Conservation (phyloP, 2,113 vertebrate species). For the Saccopteryx bilineata region DNA sequence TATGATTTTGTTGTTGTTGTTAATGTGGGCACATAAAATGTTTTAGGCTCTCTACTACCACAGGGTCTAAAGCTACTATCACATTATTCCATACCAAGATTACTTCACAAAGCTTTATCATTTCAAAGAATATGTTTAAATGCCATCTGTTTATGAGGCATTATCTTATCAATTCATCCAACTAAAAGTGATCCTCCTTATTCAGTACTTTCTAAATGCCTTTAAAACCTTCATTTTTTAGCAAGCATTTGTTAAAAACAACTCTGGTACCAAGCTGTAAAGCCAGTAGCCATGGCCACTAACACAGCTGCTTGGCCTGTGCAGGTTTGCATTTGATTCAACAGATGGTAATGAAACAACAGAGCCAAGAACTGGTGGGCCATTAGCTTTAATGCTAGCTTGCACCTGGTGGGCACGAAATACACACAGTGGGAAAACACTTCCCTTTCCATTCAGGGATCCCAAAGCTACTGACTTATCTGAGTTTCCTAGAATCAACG, state of each 20-base stretch:
- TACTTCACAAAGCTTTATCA: background rate
- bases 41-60: background rate
- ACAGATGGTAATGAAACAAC: too few relatives aligned
- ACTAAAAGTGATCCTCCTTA: background rate
- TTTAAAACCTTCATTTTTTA: background rate
- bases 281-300: too few relatives aligned
- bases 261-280: background rate
- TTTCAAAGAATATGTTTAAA: conserved; percentile 28
- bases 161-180: conserved; percentile 27
- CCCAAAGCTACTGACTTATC: too few relatives aligned
- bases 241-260: background rate
- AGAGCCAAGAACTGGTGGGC: too few relatives aligned
- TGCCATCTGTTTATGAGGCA: background rate
- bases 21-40: background rate
- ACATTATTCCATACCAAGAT: background rate
- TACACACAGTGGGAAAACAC: too few relatives aligned
- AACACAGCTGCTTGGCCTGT: too few relatives aligned
- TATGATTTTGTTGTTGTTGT: background rate
- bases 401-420: too few relatives aligned
- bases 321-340: too few relatives aligned
- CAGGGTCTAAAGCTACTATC: background rate
- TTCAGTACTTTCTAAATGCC: background rate
- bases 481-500: too few relatives aligned
- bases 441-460: too few relatives aligned
- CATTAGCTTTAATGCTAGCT: too few relatives aligned